phyloP scores from a whole-genome alignment of 2,888 invertebrate species.

The Cryptosula pallasiana region DNA sequence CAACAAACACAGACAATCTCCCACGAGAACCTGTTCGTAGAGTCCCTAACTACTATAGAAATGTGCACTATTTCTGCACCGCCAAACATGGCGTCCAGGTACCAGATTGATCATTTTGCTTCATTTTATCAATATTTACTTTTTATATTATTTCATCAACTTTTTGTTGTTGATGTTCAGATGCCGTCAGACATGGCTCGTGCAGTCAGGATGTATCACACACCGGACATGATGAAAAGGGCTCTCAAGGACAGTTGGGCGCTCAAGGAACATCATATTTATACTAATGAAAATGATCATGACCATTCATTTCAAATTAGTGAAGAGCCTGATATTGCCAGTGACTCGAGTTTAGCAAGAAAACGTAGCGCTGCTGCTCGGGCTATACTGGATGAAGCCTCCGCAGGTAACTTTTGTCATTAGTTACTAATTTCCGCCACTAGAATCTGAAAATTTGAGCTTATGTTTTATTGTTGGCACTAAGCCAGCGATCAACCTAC shows the following conservation, averaged over 20 bases:
- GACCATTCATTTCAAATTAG: slow-evolving; percentile 17
- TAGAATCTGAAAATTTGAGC: too few species aligned
- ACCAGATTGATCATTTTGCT: too few species aligned
- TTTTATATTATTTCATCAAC: too few species aligned
- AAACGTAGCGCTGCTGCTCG: slow-evolving; percentile 4
- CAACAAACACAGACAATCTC: background rate
- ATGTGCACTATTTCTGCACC: slow-evolving; percentile 21
- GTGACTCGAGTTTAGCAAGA: background rate
- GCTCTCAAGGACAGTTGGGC: slow-evolving; percentile 18
- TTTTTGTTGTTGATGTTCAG: too few species aligned
- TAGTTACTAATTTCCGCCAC: too few species aligned
- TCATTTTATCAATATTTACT: too few species aligned
- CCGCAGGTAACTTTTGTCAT: background rate
- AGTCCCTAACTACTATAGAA: slow-evolving; percentile 1
- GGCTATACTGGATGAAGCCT: slow-evolving; percentile 15
- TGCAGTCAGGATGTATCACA: background rate
- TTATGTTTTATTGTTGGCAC: background rate
- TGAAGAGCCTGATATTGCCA: background rate
- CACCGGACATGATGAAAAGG: slow-evolving; percentile 13
- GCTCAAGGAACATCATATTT: background rate
- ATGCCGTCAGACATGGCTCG: slow-evolving; percentile 12
- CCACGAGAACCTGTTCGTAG: background rate
- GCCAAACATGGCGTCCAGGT: slow-evolving; percentile 23
- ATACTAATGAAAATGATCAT: background rate
- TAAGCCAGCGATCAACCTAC: background rate